phyloP scores from a whole-genome alignment of 2,113 vertebrate genomes.

The Marmota flaviventris region DNA sequence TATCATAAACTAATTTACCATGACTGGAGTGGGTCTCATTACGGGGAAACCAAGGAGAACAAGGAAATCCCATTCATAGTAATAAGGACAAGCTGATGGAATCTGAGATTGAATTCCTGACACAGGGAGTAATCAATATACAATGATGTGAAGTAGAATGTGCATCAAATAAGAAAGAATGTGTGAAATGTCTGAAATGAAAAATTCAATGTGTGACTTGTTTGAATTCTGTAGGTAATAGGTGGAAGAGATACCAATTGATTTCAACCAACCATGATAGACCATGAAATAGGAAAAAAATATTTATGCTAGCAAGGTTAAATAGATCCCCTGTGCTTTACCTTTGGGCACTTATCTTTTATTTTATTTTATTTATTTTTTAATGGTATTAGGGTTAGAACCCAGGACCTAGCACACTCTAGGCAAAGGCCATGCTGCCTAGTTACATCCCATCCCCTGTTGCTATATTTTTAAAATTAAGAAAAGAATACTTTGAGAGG shows the following conservation, averaged over 20 bases:
- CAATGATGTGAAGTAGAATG: slow-evolving; percentile 66
- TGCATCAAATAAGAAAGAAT: slow-evolving; percentile 62
- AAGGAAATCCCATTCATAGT: slow-evolving; percentile 24
- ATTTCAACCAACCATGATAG: slow-evolving; percentile 64
- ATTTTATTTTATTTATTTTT: no score
- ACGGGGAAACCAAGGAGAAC: slow-evolving; percentile 2
- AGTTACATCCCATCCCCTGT: not conserved
- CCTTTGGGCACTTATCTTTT: not conserved
- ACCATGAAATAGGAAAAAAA: slow-evolving; percentile 72
- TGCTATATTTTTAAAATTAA: slow-evolving; percentile 38
- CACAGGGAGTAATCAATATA: slow-evolving; percentile 60
- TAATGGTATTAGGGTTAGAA: no score
- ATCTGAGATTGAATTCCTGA: slow-evolving; percentile 68
- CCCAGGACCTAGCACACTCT: no score
- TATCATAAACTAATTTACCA: not conserved
- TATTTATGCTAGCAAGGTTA: slow-evolving; percentile 61
- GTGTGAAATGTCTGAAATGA: slow-evolving; percentile 71
- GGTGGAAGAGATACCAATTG: slow-evolving; percentile 62
- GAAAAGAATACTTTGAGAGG: not conserved
- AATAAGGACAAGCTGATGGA: slow-evolving; percentile 12
- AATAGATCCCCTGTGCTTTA: slow-evolving; percentile 18
- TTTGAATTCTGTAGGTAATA: slow-evolving; percentile 69
- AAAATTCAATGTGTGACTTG: slow-evolving; percentile 60
- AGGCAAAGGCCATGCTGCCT: no score
- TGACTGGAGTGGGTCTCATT: slow-evolving; percentile 27